Evolutionary conservation across 2,888 invertebrate species (phyloP).

Genomic region (Prenolepis imparis): DNA sequence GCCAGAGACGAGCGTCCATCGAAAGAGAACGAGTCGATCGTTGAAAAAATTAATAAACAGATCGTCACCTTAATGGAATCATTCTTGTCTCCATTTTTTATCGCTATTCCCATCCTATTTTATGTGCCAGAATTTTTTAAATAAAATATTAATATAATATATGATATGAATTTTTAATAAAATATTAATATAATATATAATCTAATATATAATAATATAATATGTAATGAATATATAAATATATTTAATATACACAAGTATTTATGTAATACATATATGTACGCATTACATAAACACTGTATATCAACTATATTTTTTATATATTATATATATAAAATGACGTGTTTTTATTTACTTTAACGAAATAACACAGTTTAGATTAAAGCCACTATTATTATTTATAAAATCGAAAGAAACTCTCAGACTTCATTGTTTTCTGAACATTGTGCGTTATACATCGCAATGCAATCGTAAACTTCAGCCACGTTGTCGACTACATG

Average conservation of each 20-base stretch:
- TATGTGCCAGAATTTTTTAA: background rate
- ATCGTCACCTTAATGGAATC: conserved; percentile 46
- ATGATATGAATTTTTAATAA: background rate
- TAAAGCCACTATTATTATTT: background rate
- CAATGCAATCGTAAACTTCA: background rate
- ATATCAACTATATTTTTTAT: background rate
- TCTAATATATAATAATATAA: too few relatives aligned
- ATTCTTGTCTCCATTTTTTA: conserved; percentile 16
- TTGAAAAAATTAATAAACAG: conserved; percentile 51
- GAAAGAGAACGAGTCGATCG: conserved; percentile 20
- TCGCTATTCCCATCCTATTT: background rate
- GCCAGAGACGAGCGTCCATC: conserved; percentile 37
- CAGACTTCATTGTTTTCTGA: background rate
- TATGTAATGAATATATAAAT: too few relatives aligned
- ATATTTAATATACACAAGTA: too few relatives aligned
- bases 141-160: too few relatives aligned
- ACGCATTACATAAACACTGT: too few relatives aligned
- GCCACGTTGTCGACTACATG: background rate
- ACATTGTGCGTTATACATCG: background rate
- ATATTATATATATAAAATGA: background rate
- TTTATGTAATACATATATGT: too few relatives aligned
- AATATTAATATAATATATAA: too few relatives aligned
- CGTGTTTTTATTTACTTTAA: background rate
- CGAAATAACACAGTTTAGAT: background rate
- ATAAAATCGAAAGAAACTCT: background rate